Percentiles rank a stretch among this genome's conserved stretches.
phyloP scores from a whole-genome alignment of 2,888 invertebrate species.

The Pyralis farinalis region DNA sequence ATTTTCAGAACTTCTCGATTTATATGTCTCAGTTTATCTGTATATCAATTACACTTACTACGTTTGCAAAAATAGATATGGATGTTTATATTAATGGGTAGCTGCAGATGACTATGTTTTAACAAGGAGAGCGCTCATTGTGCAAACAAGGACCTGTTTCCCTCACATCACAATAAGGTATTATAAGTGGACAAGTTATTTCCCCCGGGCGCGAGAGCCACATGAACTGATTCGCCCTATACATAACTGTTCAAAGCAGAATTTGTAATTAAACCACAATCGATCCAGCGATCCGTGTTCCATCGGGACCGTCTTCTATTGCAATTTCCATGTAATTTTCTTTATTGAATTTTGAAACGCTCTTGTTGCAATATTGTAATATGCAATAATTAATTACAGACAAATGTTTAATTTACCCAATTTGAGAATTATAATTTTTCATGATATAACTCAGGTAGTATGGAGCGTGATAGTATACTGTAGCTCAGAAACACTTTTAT shows the following conservation, averaged over 20 bases:
- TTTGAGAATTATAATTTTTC: too few species aligned
- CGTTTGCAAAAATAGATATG: too few species aligned
- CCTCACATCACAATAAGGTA: slow-evolving; percentile 26
- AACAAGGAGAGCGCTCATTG: slow-evolving; percentile 9
- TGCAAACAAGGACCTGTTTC: slow-evolving; percentile 12
- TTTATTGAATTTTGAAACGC: not conserved
- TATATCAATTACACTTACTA: too few species aligned
- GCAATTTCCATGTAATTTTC: not conserved
- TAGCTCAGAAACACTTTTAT: too few species aligned
- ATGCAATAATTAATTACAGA: too few species aligned
- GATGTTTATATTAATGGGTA: too few species aligned
- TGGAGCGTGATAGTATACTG: too few species aligned
- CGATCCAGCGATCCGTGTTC: slow-evolving; percentile 16
- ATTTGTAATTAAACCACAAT: slow-evolving; percentile 42
- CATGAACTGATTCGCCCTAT: slow-evolving; percentile 29
- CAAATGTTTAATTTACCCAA: too few species aligned
- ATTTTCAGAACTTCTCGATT: too few species aligned
- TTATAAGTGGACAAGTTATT: slow-evolving; percentile 43
- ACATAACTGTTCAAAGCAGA: slow-evolving; percentile 29
- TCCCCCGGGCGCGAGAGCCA: slow-evolving; percentile 35
- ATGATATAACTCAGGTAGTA: too few species aligned
- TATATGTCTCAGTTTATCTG: too few species aligned
- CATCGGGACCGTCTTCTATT: not conserved
- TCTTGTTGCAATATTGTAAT: not conserved
- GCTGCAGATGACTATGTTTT: too few species aligned